Evolutionary conservation across 2,113 vertebrate genomes (phyloP).

Genomic region (Empidonax traillii): DNA sequence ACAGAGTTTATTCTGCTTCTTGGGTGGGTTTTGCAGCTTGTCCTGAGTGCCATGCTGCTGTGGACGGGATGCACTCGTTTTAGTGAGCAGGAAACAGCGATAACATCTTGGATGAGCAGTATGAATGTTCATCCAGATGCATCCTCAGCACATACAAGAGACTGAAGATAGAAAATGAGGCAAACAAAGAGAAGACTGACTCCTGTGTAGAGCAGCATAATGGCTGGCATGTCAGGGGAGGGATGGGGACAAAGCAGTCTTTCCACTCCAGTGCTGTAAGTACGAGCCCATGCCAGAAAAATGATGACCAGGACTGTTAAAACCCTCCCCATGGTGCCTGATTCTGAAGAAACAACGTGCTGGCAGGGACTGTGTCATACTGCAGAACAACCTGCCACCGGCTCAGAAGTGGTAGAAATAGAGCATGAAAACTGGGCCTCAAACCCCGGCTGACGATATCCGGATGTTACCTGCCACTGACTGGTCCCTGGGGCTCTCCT

Average conservation of each 20-base stretch:
- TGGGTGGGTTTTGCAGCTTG: background rate
- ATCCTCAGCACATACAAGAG: background rate
- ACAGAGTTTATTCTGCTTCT: background rate
- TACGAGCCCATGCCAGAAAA: background rate
- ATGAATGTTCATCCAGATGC: background rate
- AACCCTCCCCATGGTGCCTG: background rate
- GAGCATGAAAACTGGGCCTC: background rate
- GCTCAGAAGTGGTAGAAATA: background rate
- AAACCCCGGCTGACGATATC: rapidly evolving
- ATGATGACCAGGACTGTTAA: background rate
- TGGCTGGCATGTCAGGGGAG: background rate
- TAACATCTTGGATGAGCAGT: background rate
- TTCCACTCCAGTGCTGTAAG: background rate
- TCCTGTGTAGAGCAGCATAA: background rate
- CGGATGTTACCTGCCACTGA: background rate
- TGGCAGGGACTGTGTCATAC: background rate
- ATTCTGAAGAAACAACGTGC: background rate
- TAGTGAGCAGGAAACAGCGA: background rate
- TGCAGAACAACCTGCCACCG: background rate
- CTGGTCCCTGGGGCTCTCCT: background rate
- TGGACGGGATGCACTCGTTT: background rate
- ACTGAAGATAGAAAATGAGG: background rate
- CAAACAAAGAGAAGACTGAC: background rate
- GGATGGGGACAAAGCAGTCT: background rate
- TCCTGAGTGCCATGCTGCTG: background rate